Evolutionary conservation across 2,888 invertebrate species (phyloP).

Genomic region (Serrognathus titanus): DNA sequence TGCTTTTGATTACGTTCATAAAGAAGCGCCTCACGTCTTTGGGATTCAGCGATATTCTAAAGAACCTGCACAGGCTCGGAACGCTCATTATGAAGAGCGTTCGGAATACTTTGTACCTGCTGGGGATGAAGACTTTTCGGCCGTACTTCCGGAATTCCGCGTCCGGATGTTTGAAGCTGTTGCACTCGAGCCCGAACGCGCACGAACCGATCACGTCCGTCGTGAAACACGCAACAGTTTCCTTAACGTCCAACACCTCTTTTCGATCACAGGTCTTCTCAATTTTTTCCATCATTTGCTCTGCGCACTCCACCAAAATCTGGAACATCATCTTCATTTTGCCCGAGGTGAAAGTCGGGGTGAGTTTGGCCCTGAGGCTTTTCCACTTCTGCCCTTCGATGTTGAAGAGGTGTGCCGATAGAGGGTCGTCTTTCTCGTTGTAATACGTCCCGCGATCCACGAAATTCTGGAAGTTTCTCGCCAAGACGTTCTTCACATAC

Average conservation of each 20-base stretch:
- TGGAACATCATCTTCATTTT: conserved; percentile 12
- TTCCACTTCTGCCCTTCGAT: conserved; percentile 10
- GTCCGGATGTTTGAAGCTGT: conserved; percentile 10
- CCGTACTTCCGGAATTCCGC: conserved; percentile 12
- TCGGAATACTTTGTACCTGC: neutral
- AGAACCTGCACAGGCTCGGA: conserved; percentile 21
- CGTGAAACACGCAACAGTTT: conserved; percentile 8
- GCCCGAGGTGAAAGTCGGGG: conserved; percentile 9
- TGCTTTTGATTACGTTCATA: conserved; percentile 29
- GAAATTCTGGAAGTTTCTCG: conserved; percentile 12
- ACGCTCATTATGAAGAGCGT: conserved; percentile 19
- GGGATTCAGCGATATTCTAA: conserved; percentile 20
- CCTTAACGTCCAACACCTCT: conserved; percentile 9
- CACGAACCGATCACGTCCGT: conserved; percentile 12
- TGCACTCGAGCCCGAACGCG: conserved; percentile 14
- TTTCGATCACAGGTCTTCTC: neutral
- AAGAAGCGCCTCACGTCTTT: conserved; percentile 35
- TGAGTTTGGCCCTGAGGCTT: conserved; percentile 7
- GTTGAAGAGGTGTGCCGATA: conserved; percentile 3
- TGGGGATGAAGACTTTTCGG: neutral
- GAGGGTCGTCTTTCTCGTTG: conserved; percentile 10
- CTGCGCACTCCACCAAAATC: neutral
- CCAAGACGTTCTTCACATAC: conserved; percentile 1
- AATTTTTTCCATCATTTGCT: neutral
- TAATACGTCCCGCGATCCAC: conserved; percentile 1